Evolutionary conservation across 2,797 vertebrate genomes (phyloP).

Genomic region (Malacoraja senta): DNA sequence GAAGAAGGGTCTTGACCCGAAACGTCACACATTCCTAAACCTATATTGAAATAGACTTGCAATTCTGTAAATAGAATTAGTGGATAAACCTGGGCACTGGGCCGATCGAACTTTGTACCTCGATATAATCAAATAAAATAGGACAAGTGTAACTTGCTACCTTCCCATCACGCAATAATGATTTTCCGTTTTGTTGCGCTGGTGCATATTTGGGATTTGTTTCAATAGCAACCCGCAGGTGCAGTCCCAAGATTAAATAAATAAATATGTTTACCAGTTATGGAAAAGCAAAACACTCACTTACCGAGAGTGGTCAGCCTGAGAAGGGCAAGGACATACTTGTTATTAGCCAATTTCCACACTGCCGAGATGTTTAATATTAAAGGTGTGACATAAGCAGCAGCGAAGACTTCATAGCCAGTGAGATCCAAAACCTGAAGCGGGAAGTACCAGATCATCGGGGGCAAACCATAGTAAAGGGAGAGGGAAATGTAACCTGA

Average conservation of each 20-base stretch:
- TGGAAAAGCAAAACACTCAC: constrained; percentile 39
- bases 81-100: background rate
- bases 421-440: constrained; percentile 59
- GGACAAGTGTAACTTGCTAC: background rate
- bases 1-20: too few relatives aligned
- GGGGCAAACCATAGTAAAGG: constrained; percentile 55
- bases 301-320: constrained; percentile 54
- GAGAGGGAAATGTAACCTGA: constrained; percentile 59
- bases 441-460: constrained; percentile 61
- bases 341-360: constrained; percentile 53
- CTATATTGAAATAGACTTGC: background rate
- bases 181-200: background rate
- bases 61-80: background rate
- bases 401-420: constrained; percentile 51
- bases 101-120: background rate
- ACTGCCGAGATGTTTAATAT: constrained; percentile 48
- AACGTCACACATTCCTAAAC: too few relatives aligned
- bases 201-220: background rate
- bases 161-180: background rate
- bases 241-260: background rate
- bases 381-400: constrained; percentile 51
- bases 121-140: background rate
- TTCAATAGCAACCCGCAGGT: background rate
- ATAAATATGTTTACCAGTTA: background rate
- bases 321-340: constrained; percentile 50